phyloP scores from a whole-genome alignment of 1,140 invertebrate genomes.

The Ceratina calcarata region DNA sequence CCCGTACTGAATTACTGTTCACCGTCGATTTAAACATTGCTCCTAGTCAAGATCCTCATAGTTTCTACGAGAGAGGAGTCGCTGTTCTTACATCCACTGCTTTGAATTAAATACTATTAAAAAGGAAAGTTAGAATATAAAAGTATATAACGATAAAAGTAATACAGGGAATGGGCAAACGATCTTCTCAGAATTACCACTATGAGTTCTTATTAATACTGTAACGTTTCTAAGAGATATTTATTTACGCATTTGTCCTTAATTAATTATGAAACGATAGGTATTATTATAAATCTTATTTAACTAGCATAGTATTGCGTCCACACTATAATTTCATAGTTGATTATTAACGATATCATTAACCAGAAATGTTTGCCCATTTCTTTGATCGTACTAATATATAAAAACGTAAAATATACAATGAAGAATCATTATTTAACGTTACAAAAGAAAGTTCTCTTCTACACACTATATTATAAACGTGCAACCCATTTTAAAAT shows the following conservation, averaged over 20 bases:
- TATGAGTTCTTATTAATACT: background rate
- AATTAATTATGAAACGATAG: constrained; percentile 24
- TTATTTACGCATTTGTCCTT: constrained; percentile 25
- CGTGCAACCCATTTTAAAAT: constrained; percentile 22
- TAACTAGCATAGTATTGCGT: constrained; percentile 6
- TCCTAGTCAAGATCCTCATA: constrained; percentile 91
- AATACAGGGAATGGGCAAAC: constrained; percentile 22
- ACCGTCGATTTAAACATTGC: constrained; percentile 96
- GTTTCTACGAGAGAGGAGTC: constrained; percentile 98
- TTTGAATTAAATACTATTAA: constrained; percentile 85
- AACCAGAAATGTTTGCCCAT: constrained; percentile 23
- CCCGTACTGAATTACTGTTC: constrained; percentile 95
- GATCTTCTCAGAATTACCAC: background rate
- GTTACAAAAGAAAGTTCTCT: constrained; percentile 21
- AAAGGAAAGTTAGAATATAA: background rate
- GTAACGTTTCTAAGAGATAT: constrained; percentile 9
- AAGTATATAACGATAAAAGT: constrained; percentile 25
- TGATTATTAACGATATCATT: background rate
- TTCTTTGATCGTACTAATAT: constrained; percentile 20
- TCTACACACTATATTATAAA: constrained; percentile 41
- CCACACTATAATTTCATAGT: background rate
- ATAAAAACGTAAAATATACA: constrained; percentile 20
- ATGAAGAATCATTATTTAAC: constrained; percentile 51
- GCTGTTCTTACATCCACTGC: constrained; percentile 95
- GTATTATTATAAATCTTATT: background rate